A percentile compares a stretch with the other conserved stretches of the same genome.
These are phyloP conservation scores for Diloba caeruleocephala DNA, from an alignment of 2,888 invertebrate species.

Conservation along the genomic window DNA sequence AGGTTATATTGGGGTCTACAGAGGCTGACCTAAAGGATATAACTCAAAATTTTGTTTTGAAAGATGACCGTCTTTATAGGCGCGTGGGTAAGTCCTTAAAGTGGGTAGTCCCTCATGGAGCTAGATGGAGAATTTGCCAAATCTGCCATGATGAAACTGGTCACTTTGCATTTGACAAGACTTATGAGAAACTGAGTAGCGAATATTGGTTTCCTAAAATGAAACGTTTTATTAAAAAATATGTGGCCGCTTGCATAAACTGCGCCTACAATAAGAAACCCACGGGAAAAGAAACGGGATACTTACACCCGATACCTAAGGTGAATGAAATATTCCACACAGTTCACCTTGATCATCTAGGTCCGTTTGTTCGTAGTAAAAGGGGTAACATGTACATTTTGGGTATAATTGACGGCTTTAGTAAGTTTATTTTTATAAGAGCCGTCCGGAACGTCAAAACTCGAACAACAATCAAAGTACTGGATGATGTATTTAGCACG, in stretches of 20 bases:
- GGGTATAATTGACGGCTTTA: constrained; percentile 14
- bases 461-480: background rate
- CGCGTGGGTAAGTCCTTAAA: background rate
- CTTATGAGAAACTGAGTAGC: constrained; percentile 11
- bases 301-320: background rate
- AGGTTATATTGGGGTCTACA: constrained; percentile 16
- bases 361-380: background rate
- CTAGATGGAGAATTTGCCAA: constrained; percentile 43
- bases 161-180: constrained; percentile 44
- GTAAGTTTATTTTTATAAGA: constrained; percentile 8
- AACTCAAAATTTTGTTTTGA: constrained; percentile 37
- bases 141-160: constrained; percentile 46
- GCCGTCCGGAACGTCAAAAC: background rate
- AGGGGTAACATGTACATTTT: background rate
- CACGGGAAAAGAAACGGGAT: background rate
- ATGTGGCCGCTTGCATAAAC: constrained; percentile 6
- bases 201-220: constrained; percentile 4
- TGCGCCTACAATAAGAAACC: constrained; percentile 3
- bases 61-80: constrained; percentile 37
- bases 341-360: background rate
- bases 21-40: constrained; percentile 20
- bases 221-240: constrained; percentile 2
- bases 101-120: constrained; percentile 45
- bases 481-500: background rate
- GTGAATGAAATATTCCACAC: background rate